These are phyloP conservation scores for Clivina fossor DNA, from an alignment of 2,888 invertebrate genomes.

Conservation along the genomic window DNA sequence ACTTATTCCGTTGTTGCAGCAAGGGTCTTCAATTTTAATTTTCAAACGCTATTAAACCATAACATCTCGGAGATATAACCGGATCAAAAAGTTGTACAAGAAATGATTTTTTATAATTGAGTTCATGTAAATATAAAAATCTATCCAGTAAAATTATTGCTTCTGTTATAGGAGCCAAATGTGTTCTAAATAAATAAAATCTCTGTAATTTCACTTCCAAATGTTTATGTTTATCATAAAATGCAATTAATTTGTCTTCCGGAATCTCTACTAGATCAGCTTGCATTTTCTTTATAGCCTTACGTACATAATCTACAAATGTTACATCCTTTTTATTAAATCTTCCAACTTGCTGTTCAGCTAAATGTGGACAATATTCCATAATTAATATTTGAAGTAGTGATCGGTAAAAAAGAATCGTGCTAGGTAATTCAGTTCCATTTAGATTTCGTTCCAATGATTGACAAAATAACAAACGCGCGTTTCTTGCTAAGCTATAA, in stretches of 20 bases:
- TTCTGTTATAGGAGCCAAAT: conserved; percentile 80
- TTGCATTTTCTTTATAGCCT: conserved; percentile 65
- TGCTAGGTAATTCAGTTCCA: conserved; percentile 61
- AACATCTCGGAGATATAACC: conserved; percentile 79
- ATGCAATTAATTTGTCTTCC: conserved; percentile 51
- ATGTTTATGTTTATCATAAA: conserved; percentile 50
- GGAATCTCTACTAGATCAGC: conserved; percentile 57
- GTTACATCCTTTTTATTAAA: conserved; percentile 55
- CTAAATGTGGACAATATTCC: conserved; percentile 51
- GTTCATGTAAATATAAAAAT: conserved; percentile 72
- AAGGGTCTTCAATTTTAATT: too few species aligned
- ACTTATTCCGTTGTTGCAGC: too few species aligned
- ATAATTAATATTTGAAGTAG: conserved; percentile 67
- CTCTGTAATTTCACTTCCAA: conserved; percentile 64
- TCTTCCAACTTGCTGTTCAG: conserved; percentile 61
- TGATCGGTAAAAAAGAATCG: conserved; percentile 74
- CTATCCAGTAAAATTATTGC: conserved; percentile 81
- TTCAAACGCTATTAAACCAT: conserved; percentile 68
- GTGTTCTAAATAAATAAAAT: conserved; percentile 76
- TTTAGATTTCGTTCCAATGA: conserved; percentile 70
- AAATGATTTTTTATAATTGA: conserved; percentile 59
- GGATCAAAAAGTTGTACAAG: conserved; percentile 83
- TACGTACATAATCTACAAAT: conserved; percentile 70
- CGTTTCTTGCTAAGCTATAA: conserved; percentile 68
- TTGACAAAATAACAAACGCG: conserved; percentile 84